Evolutionary conservation across 2,888 invertebrate species (phyloP).

Genomic region (Synergus gifuensis): DNA sequence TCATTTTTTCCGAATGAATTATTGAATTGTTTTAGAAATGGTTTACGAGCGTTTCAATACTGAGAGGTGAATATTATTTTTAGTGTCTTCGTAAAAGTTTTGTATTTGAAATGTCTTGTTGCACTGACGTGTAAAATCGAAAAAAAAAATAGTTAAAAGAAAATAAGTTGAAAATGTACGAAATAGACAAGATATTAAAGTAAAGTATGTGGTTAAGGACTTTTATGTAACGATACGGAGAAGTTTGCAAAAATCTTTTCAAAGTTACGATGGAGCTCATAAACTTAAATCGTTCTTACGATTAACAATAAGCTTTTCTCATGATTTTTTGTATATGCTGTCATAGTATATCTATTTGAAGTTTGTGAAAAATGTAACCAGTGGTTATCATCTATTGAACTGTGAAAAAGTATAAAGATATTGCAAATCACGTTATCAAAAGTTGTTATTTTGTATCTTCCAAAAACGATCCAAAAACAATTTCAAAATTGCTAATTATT

Average conservation of each 20-base stretch:
- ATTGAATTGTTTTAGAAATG: conserved; percentile 32
- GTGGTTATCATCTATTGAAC: conserved; percentile 8
- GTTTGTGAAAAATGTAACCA: conserved; percentile 32
- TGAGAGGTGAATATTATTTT: background rate
- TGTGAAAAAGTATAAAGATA: conserved; percentile 39
- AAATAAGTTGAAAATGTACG: background rate
- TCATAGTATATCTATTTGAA: conserved; percentile 6
- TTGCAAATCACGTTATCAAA: conserved; percentile 27
- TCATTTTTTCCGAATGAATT: conserved; percentile 30
- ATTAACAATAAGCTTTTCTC: conserved; percentile 34
- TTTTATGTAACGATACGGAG: background rate
- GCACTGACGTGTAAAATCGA: background rate
- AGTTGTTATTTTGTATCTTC: background rate
- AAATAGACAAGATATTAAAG: conserved; percentile 2
- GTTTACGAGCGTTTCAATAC: conserved; percentile 8
- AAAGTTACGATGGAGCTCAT: background rate
- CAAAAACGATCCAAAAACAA: background rate
- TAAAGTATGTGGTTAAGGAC: conserved; percentile 8
- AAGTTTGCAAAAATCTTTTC: conserved; percentile 18
- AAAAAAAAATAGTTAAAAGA: background rate
- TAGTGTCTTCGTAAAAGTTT: conserved; percentile 30
- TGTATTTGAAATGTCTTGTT: background rate
- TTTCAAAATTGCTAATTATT: background rate
- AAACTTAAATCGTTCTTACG: conserved; percentile 8
- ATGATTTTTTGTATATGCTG: conserved; percentile 28